Evolutionary conservation across 2,888 invertebrate genomes (phyloP), one percentile per base, ranked within the genome.

Genomic region (Aplocera efformata): DNA sequence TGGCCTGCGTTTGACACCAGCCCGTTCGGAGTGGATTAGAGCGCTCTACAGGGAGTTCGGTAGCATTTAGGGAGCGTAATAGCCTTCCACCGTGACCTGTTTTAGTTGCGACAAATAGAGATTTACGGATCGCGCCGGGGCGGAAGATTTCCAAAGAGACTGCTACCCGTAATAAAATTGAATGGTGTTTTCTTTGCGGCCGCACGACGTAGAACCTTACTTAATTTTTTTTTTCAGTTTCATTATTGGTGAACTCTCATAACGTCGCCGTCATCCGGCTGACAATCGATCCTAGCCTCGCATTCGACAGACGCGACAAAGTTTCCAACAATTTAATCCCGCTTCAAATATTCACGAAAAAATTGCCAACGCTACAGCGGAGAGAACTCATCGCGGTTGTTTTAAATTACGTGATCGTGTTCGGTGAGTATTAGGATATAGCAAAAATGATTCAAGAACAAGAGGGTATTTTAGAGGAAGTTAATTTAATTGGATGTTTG

Each of bases 41-140:
- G 75, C 82, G 82, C 77, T 80, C 82, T 76, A 77, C 75, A 67
- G 84, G 77, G 83, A 82, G 79, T 83, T 84, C 83, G 83, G 80
- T 79, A 83, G 83, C 83, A 82, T 85, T 86, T 85, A 83, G 85
- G 82, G 79, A 82, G 65, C 83, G 84, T 85, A 84, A 86, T 84
- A 84, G 85, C 83, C 79, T 80, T 77, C 79, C 76, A 74, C 81
- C 79, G 86, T 86, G 86, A 86, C 86, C 86, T 85, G 86, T 79
- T 88, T 85, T 79, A 85, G 80, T 82, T 81, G 85, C 82, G 81
- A 86, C 86, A 86, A 86, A 88, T 86, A 83, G 82, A 86, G 85
- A 86, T 86, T 88, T 88, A 88, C 84, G 72, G 72, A 82, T 79
- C 74, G 79, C 80, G 70, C 67, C 64, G 67, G 63, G 64, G 74